A percentile compares a stretch with the other conserved stretches of the same genome.
phyloP scores from a whole-genome alignment of 2,113 vertebrate species.

The Azemiops feae region DNA sequence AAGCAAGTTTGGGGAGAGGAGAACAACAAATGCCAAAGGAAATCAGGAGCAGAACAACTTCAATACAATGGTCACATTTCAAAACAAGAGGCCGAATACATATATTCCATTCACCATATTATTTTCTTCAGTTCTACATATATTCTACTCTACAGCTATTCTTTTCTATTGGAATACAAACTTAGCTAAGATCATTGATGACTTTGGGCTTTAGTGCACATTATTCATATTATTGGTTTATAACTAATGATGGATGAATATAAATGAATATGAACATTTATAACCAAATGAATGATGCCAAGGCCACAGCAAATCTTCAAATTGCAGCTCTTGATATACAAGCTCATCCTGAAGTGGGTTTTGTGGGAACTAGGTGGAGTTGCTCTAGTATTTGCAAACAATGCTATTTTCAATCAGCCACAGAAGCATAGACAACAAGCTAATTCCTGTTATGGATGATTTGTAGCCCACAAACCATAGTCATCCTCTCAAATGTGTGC shows the following conservation, averaged over 20 bases:
- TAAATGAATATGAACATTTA: not conserved
- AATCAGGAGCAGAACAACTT: not conserved
- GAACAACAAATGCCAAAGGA: not conserved
- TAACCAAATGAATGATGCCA: not conserved
- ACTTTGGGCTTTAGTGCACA: not conserved
- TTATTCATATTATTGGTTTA: not conserved
- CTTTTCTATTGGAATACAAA: not conserved
- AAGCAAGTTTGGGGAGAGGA: not conserved
- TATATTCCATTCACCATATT: not conserved
- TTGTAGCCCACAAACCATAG: not conserved
- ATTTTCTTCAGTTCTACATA: not conserved
- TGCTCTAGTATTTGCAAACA: not conserved
- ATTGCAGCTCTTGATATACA: not conserved
- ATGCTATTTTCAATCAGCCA: not conserved
- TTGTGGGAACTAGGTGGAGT: not conserved
- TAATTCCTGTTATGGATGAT: not conserved
- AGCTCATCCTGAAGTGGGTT: not conserved
- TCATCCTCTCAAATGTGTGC: not conserved
- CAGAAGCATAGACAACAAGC: not conserved
- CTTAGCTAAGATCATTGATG: not conserved
- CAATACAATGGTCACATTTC: not conserved
- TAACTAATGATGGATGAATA: not conserved
- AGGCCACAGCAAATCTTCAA: not conserved
- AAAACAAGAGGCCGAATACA: not conserved
- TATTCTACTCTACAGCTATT: not conserved